Evolutionary conservation across 2,888 invertebrate species (phyloP), one percentile per base, ranked within the genome.

Genomic region (Brachyptera risi): DNA sequence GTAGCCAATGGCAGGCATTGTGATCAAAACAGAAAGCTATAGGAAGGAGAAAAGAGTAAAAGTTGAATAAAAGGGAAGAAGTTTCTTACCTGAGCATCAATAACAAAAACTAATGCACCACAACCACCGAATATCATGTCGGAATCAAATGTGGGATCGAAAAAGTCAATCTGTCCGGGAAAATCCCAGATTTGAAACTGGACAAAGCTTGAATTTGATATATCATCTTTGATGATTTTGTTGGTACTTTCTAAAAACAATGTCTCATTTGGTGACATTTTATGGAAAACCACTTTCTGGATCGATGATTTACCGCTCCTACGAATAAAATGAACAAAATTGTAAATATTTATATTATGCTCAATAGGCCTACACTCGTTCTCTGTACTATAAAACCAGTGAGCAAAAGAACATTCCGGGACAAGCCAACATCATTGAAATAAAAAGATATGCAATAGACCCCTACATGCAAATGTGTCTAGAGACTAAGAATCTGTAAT

Each of bases 181-280:
- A 99, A 96, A 75, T 99, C 99, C 94, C 97, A 97, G 67, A 99
- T 97, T 86, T 98, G 96, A 79, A 99, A 99, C 75, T 98, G 97
- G 56, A 99, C 96, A 82, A 99, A 99, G 71, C 98, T 90, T 50
- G 89, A 88, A 76, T 96, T 96, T 70, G 94, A 94, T 65, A 99
- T 95, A 73, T 97, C 96, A 78, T 99, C 97, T 78, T 96, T 97
- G 2, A 96, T 92, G 68, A 99, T 95, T 82, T 98, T 96, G 75
- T 95, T 96, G 56, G 98, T 99, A 67, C 96, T 96, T 76, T 99
- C 99, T 66, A 99, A 79, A 74, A 99, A 99, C 59, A 99, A 79
- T 0, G 99, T 99, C 79, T 99, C 99, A 78, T 98, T 99, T 1
- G 99, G 99, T 1, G 98, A 96, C 95, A 99, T 99, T 80, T 99